phyloP scores from a whole-genome alignment of 2,888 invertebrate species.

The Lycaena phlaeas region DNA sequence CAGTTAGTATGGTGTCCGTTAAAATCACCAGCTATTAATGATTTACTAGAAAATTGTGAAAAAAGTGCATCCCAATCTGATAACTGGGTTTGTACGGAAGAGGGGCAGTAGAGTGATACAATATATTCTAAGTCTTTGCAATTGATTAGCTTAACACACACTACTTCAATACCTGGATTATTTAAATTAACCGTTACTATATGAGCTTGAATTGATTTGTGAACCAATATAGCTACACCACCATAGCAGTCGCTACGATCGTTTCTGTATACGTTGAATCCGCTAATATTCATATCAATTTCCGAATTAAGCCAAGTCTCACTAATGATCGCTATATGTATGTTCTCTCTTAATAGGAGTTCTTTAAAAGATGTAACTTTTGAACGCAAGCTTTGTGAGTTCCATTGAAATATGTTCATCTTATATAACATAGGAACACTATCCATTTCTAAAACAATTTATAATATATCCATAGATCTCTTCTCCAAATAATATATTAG shows the following conservation, averaged over 20 bases:
- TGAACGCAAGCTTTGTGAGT: conserved; percentile 5
- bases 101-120: conserved; percentile 17
- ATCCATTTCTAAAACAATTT: neutral
- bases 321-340: conserved; percentile 13
- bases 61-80: conserved; percentile 12
- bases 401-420: conserved; percentile 6
- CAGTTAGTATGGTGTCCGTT: conserved; percentile 16
- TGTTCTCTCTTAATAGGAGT: conserved; percentile 9
- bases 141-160: conserved; percentile 13
- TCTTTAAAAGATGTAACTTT: neutral
- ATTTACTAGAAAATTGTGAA: neutral
- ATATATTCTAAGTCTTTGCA: conserved; percentile 13
- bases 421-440: neutral
- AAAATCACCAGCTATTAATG: conserved; percentile 16
- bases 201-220: conserved; percentile 12
- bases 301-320: conserved; percentile 18
- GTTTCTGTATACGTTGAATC: conserved; percentile 13
- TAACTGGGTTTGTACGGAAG: conserved; percentile 7
- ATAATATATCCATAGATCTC: neutral
- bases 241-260: conserved; percentile 14
- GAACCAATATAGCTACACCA: conserved; percentile 14
- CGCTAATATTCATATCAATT: neutral
- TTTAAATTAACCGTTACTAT: neutral
- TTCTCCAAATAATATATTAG: neutral
- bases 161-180: conserved; percentile 14